A percentile compares a stretch with the other conserved stretches of the same genome.
phyloP scores from a whole-genome alignment of 2,888 invertebrate genomes.

The Epinotia brunnichana region DNA sequence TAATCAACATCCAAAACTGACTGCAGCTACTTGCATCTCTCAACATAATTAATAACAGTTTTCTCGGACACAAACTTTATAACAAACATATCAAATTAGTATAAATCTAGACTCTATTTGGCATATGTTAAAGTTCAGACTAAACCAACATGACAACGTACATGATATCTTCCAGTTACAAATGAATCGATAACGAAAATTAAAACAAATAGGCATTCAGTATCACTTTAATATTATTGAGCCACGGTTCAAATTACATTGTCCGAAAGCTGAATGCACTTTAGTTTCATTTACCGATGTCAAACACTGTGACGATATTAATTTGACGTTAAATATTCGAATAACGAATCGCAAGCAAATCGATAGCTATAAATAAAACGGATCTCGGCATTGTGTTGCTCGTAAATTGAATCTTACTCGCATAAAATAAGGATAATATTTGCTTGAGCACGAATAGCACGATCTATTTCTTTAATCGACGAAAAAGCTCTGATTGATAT shows the following conservation, averaged over 20 bases:
- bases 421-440: neutral
- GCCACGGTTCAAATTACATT: neutral
- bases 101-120: neutral
- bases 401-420: neutral
- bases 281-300: slow-evolving; percentile 9
- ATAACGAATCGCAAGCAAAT: slow-evolving; percentile 1
- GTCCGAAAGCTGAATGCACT: neutral
- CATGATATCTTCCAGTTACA: neutral
- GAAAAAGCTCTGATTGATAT: too few relatives aligned
- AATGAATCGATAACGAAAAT: neutral
- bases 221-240: neutral
- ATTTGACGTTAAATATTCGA: slow-evolving; percentile 31
- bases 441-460: neutral
- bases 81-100: neutral
- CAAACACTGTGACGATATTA: slow-evolving; percentile 24
- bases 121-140: neutral
- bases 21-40: neutral
- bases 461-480: neutral
- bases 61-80: neutral
- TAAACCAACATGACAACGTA: neutral
- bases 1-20: neutral
- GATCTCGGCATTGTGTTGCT: neutral
- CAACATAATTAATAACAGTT: neutral
- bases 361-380: neutral
- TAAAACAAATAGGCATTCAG: slow-evolving; percentile 10